Base-by-base conservation (phyloP, 2,797 vertebrate species). In the Jordanella pulchra region DNA sequence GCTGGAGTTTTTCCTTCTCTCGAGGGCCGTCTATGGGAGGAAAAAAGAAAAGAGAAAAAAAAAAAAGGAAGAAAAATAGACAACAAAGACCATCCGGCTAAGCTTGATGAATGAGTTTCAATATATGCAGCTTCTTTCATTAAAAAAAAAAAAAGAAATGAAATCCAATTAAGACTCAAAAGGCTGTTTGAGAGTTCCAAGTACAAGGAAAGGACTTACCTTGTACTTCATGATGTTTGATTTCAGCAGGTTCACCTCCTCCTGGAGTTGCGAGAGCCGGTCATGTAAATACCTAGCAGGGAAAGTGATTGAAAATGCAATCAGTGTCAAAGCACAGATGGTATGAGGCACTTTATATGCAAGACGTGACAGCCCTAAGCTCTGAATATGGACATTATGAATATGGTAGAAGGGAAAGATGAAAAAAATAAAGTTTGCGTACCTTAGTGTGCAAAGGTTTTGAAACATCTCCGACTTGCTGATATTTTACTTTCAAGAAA, bases 151-250 rank as follows among this genome's bases (percentile, higher is more conserved):
- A 39, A 54, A 17, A 4, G 23, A 28, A 7, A 61, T 35, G 32
- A 23, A 61, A 61, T 39, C 32, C 58, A 21, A 21, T 14, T 61
- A 7, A 23, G 47, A 61, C 14, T 42, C 30, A 21, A 25, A 39
- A 21, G 32, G 54, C 27, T 1, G 4, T 66, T 66, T 48, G 17
- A 17, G 18, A 17, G 4, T 23, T 51, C 4, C 30, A 10, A 9
- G 1, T 28, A 27, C 6, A 69, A 42, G 11, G 44, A 7, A 28
- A 3, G 3, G 42, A 47, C 45, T 30, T 93, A 98, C 98, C 97
- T 99, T 99, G 87, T 99, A 99, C 86, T 99, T 99, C 92, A 96
- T 94, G 78, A 99, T 95, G 91, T 96, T 98, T 17, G 95, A 95
- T 89, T 98, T 99, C 60, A 99, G 94, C 86, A 99, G 95, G 87